Conservation (phyloP, 2,113 vertebrate genomes). For the Glareola pratincola region DNA sequence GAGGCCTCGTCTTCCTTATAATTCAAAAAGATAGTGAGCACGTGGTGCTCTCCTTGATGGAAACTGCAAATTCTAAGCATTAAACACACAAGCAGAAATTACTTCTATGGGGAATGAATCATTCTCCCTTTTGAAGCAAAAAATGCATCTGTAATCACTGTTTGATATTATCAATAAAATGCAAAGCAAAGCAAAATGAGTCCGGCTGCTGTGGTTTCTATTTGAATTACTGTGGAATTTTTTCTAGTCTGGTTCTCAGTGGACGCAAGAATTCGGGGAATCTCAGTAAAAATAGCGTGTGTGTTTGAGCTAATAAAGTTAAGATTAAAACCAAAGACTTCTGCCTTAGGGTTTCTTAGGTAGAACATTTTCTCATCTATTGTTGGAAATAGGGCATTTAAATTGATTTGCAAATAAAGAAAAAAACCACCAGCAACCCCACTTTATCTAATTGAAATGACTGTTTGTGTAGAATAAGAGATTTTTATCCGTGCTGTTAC, state of each 20-base stretch:
- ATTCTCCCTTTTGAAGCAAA: not conserved
- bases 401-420: not conserved
- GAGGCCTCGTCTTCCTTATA: not conserved
- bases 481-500: not conserved
- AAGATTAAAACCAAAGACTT: not conserved
- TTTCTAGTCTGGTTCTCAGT: not conserved
- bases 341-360: not conserved
- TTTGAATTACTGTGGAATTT: not conserved
- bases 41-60: not conserved
- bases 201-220: not conserved
- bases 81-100: not conserved
- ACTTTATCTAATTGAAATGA: not conserved
- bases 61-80: not conserved
- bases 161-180: not conserved
- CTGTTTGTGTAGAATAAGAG: not conserved
- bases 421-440: too few relatives aligned
- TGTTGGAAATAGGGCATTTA: not conserved
- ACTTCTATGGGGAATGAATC: not conserved
- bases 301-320: not conserved
- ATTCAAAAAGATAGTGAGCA: not conserved
- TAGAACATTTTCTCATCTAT: not conserved
- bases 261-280: not conserved
- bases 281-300: not conserved
- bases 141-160: not conserved
- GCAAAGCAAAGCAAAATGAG: accelerated